Conservation (phyloP, 2,113 vertebrate genomes). For the Catagonus wagneri region DNA sequence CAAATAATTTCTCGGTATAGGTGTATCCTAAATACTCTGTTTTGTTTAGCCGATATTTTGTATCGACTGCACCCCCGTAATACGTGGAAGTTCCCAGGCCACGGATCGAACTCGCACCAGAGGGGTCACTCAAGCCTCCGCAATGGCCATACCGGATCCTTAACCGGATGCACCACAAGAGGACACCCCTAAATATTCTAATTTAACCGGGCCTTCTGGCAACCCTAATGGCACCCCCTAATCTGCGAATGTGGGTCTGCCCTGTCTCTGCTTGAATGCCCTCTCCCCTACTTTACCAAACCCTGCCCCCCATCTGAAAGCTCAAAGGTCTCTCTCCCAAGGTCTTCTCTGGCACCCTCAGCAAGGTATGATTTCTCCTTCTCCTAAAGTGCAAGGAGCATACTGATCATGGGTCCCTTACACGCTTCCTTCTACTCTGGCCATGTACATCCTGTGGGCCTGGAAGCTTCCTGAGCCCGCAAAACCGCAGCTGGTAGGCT, state of each 20-base stretch:
- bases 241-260: background rate
- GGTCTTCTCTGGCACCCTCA: background rate
- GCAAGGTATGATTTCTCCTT: background rate
- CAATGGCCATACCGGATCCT: too few species aligned
- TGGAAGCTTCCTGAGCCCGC: background rate
- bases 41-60: too few species aligned
- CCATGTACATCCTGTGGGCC: background rate
- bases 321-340: background rate
- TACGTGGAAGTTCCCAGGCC: too few species aligned
- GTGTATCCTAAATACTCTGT: background rate
- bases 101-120: too few species aligned
- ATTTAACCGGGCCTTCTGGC: background rate
- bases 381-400: background rate
- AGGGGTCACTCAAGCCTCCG: too few species aligned
- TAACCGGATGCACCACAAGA: too few species aligned
- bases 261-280: background rate
- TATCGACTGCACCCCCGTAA: too few species aligned
- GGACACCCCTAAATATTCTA: too few species aligned
- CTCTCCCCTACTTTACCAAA: background rate
- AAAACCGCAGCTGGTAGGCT: rapidly evolving
- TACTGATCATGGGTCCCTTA: rapidly evolving
- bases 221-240: too few species aligned
- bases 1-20: background rate
- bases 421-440: background rate
- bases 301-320: background rate